A percentile compares a stretch with the other conserved stretches of the same genome.
These are phyloP conservation scores for Archaeoteleia sp. DNA, from an alignment of 2,888 invertebrate species.

Conservation along the genomic window DNA sequence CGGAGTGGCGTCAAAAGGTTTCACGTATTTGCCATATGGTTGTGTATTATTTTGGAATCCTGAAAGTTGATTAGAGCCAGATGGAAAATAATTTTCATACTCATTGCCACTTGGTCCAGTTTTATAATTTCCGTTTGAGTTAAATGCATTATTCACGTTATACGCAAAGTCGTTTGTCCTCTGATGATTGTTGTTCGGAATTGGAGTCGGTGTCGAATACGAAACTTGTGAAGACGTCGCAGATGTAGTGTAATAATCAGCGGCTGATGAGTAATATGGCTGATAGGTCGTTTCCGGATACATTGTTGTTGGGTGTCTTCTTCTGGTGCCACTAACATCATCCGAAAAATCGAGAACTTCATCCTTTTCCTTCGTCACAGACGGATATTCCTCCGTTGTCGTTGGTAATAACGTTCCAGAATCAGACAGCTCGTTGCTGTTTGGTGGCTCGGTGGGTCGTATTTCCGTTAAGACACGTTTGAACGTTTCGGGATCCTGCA, in stretches of 20 bases:
- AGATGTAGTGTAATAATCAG: slow-evolving; percentile 58
- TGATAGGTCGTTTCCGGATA: slow-evolving; percentile 59
- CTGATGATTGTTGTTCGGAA: slow-evolving; percentile 33
- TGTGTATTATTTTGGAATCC: slow-evolving; percentile 75
- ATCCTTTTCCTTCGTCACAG: slow-evolving; percentile 81
- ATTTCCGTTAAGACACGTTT: slow-evolving; percentile 85
- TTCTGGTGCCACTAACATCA: slow-evolving; percentile 74
- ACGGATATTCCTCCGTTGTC: slow-evolving; percentile 77
- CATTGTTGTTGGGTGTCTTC: slow-evolving; percentile 63
- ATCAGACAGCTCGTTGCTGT: slow-evolving; percentile 73
- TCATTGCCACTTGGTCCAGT: slow-evolving; percentile 53
- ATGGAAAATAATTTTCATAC: slow-evolving; percentile 69
- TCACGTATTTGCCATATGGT: slow-evolving; percentile 76
- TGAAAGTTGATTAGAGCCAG: slow-evolving; percentile 63
- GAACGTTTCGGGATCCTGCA: slow-evolving; percentile 89
- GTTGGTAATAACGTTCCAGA: slow-evolving; percentile 64
- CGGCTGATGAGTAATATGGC: slow-evolving; percentile 53
- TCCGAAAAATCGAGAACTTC: slow-evolving; percentile 88
- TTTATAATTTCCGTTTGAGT: slow-evolving; percentile 54
- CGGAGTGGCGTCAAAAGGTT: slow-evolving; percentile 75
- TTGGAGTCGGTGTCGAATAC: slow-evolving; percentile 51
- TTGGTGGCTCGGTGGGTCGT: slow-evolving; percentile 84
- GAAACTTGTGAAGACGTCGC: slow-evolving; percentile 32
- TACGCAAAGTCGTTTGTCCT: slow-evolving; percentile 71
- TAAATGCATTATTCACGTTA: slow-evolving; percentile 76